Evolutionary conservation across 35 echinoderm and acorn worm genomes (phyloP).

Genomic region (Nesometra sesokonis): DNA sequence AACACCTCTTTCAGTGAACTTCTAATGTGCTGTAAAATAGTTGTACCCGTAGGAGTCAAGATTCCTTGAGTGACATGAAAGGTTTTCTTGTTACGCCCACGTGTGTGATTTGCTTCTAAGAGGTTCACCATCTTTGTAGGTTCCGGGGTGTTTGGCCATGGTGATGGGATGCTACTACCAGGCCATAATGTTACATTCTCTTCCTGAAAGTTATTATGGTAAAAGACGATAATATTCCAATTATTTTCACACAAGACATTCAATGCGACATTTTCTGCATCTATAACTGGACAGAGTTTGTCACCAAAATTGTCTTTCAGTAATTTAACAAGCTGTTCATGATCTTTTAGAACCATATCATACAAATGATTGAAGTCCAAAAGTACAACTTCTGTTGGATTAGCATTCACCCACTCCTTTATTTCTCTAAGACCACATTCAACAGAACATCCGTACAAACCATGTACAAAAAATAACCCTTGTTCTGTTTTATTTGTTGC

Average conservation of each 20-base stretch:
- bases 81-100: conserved; percentile 26
- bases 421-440: conserved; percentile 31
- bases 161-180: conserved; percentile 16
- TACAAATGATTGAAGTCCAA: conserved; percentile 72
- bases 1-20: conserved; percentile 31
- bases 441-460: conserved; percentile 41
- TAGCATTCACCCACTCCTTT: conserved; percentile 38
- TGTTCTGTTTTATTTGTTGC: conserved; percentile 20
- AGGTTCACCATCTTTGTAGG: conserved; percentile 66
- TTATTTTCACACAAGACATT: conserved; percentile 51
- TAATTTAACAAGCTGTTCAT: conserved; percentile 11
- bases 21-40: conserved; percentile 51
- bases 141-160: conserved; percentile 68
- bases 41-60: conserved; percentile 61
- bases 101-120: conserved; percentile 50
- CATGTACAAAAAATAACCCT: conserved; percentile 62
- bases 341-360: conserved; percentile 33
- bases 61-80: conserved; percentile 70
- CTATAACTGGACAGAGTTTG: conserved; percentile 36
- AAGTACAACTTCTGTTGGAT: conserved; percentile 59
- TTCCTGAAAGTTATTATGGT: conserved; percentile 19
- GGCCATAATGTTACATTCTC: conserved; percentile 20
- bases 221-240: conserved; percentile 50
- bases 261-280: conserved; percentile 24
- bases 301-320: conserved; percentile 26